These are phyloP conservation scores for Platycheirus albimanus DNA, from an alignment of 2,888 invertebrate species.

Conservation along the genomic window DNA sequence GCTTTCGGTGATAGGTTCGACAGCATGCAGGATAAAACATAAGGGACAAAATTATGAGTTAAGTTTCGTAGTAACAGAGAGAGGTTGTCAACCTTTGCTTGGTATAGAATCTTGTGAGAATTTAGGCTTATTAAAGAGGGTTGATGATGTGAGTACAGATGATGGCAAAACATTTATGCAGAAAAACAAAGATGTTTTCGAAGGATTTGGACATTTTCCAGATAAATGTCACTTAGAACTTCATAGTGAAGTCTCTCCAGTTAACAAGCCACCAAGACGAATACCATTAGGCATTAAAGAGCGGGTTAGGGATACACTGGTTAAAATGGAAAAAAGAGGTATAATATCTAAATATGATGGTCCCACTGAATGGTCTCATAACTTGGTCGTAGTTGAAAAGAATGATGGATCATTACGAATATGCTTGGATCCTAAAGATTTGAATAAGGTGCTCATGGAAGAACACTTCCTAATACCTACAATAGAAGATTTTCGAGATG, in stretches of 20 bases:
- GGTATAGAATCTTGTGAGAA: background rate
- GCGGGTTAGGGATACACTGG: constrained; percentile 57
- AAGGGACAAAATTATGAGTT: background rate
- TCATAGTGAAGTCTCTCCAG: background rate
- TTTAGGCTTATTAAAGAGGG: constrained; percentile 38
- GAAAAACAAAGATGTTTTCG: constrained; percentile 21
- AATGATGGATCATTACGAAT: constrained; percentile 12
- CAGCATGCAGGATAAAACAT: background rate
- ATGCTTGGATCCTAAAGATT: constrained; percentile 31
- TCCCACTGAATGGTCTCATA: constrained; percentile 50
- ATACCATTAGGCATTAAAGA: constrained; percentile 44
- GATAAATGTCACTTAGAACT: constrained; percentile 11
- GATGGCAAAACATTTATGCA: background rate
- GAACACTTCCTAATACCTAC: constrained; percentile 13
- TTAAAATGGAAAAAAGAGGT: constrained; percentile 60
- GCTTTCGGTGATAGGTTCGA: background rate
- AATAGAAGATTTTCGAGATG: constrained; percentile 12
- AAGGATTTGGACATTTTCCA: constrained; percentile 13
- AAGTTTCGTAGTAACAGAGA: constrained; percentile 3
- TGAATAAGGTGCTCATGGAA: constrained; percentile 24
- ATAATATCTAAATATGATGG: constrained; percentile 52
- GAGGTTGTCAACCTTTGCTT: background rate
- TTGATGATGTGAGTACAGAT: background rate
- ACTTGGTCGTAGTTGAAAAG: constrained; percentile 42
- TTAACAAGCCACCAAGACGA: background rate